phyloP scores from a whole-genome alignment of 2,797 vertebrate genomes.

The Trachurus trachurus region DNA sequence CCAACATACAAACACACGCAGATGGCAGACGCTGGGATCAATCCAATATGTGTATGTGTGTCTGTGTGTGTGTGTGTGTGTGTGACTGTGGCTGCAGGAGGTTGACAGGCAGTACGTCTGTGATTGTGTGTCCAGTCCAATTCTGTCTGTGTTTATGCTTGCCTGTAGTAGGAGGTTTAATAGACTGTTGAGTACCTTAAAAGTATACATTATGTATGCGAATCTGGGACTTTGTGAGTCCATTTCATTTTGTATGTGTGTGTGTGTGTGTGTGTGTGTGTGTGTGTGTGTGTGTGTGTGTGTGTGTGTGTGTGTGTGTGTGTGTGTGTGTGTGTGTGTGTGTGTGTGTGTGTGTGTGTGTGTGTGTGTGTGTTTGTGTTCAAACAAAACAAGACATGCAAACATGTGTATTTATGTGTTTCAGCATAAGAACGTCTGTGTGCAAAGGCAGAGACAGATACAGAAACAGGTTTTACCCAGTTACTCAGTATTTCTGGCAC shows the following conservation, averaged over 20 bases:
- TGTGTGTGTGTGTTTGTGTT: slow-evolving; percentile 25
- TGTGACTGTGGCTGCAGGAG: slow-evolving; percentile 73
- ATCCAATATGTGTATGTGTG: slow-evolving; percentile 71
- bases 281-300: slow-evolving; percentile 19
- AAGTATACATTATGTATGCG: slow-evolving; percentile 1
- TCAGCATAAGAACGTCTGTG: slow-evolving; percentile 51
- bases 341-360: slow-evolving; percentile 21
- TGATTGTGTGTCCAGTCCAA: slow-evolving; percentile 69
- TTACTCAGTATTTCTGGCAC: slow-evolving; percentile 76
- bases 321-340: slow-evolving; percentile 19
- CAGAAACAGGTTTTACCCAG: slow-evolving; percentile 62
- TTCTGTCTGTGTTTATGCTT: slow-evolving; percentile 46
- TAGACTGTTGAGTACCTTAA: slow-evolving; percentile 13
- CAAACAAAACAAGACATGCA: slow-evolving; percentile 43
- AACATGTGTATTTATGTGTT: slow-evolving; percentile 67
- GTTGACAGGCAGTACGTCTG: slow-evolving; percentile 78
- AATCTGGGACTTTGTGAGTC: slow-evolving; percentile 1
- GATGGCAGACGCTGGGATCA: slow-evolving; percentile 82
- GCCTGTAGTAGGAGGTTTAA: slow-evolving; percentile 35
- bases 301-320: slow-evolving; percentile 21
- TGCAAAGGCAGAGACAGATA: slow-evolving; percentile 58
- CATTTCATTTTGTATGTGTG: slow-evolving; percentile 14
- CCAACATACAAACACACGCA: slow-evolving; percentile 87
- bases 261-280: slow-evolving; percentile 20
- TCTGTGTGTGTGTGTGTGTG: slow-evolving; percentile 35